phyloP scores from a whole-genome alignment of 2,888 invertebrate genomes.

The Lepeophtheirus nordmannii region DNA sequence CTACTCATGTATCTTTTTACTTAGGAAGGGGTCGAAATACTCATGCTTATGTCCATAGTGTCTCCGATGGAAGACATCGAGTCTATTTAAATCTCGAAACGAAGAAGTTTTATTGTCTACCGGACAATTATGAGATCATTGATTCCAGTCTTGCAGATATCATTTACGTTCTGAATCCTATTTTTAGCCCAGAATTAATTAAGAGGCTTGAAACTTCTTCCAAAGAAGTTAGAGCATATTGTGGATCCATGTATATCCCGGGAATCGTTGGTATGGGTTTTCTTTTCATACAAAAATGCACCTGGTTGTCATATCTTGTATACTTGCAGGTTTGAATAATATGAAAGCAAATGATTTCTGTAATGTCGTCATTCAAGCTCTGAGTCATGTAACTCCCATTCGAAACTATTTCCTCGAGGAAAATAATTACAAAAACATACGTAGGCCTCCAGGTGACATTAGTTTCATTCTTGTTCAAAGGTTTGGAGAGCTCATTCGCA shows the following conservation, averaged over 20 bases:
- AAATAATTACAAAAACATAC: conserved; percentile 71
- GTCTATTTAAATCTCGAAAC: conserved; percentile 93
- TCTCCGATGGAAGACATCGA: conserved; percentile 81
- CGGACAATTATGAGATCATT: conserved; percentile 98
- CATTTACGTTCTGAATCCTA: conserved; percentile 94
- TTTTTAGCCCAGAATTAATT: conserved; percentile 71
- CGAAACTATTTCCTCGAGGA: conserved; percentile 88
- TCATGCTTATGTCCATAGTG: conserved; percentile 96
- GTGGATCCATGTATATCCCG: conserved; percentile 88
- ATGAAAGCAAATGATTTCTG: conserved; percentile 99
- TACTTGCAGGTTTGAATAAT: conserved; percentile 54
- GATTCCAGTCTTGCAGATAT: conserved; percentile 95
- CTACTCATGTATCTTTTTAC: conserved; percentile 41
- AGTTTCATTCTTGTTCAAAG: conserved; percentile 73
- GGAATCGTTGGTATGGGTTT: conserved; percentile 64
- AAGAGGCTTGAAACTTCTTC: conserved; percentile 57
- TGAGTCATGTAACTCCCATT: conserved; percentile 85
- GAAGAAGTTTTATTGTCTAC: conserved; percentile 91
- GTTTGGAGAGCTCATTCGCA: conserved; percentile 88
- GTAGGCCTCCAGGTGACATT: conserved; percentile 87
- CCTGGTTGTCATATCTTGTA: too few relatives aligned
- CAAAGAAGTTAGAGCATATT: conserved; percentile 82
- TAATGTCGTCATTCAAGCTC: conserved; percentile 86
- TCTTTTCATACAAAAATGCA: too few relatives aligned
- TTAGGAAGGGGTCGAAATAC: conserved; percentile 75